phyloP scores from a whole-genome alignment of 2,797 vertebrate species.

The Brotogeris chrysoptera region DNA sequence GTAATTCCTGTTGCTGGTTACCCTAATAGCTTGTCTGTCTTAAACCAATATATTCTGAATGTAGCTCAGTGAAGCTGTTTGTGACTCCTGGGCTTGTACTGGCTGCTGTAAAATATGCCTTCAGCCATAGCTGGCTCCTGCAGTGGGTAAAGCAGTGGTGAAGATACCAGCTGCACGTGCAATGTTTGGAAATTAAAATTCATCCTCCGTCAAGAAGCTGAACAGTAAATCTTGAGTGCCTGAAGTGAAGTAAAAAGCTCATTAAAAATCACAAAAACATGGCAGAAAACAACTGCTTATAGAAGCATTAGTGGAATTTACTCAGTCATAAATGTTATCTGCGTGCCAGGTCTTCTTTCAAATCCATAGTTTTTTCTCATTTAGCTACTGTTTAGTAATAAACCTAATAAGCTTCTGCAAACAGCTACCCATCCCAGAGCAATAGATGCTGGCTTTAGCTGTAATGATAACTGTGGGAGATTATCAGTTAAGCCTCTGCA shows the following conservation, averaged over 20 bases:
- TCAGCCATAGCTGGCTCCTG: not conserved
- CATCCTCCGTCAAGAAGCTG: not conserved
- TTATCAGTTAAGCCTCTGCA: not conserved
- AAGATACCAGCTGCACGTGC: not conserved
- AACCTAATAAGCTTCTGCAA: conserved; percentile 8
- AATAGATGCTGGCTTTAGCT: not conserved
- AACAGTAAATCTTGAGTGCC: not conserved
- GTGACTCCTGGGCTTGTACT: not conserved
- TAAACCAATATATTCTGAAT: not conserved
- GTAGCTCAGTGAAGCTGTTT: not conserved
- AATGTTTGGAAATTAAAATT: not conserved
- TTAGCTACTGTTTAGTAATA: not conserved
- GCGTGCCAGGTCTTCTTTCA: not conserved
- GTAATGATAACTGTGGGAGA: not conserved
- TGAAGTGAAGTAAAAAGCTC: not conserved
- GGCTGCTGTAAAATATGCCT: not conserved
- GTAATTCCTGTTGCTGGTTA: not conserved
- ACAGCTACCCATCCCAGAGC: not conserved
- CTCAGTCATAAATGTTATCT: not conserved
- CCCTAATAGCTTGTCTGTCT: not conserved
- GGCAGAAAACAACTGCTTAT: not conserved
- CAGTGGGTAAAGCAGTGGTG: not conserved
- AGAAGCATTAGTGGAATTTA: not conserved
- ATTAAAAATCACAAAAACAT: not conserved
- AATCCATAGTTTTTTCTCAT: not conserved